Percentiles rank a stretch among this genome's conserved stretches.
Evolutionary conservation across 2,888 invertebrate species (phyloP).

Genomic region (Acronicta leporina): DNA sequence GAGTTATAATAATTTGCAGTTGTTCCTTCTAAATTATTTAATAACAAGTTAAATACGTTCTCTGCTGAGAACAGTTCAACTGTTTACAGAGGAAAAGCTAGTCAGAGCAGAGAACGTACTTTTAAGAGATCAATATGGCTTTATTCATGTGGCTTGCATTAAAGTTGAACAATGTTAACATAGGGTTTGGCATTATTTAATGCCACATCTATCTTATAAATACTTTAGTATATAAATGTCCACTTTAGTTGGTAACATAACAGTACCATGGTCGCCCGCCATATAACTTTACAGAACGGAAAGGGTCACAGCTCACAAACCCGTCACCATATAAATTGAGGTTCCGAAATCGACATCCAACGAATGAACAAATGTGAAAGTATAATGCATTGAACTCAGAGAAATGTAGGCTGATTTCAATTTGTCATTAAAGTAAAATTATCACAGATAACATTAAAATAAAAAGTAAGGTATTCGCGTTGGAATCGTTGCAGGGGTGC

Average conservation of each 20-base stretch:
- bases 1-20: slow-evolving; percentile 74
- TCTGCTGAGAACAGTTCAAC: slow-evolving; percentile 58
- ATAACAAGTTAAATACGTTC: slow-evolving; percentile 77
- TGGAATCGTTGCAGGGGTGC: slow-evolving; percentile 69
- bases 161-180: slow-evolving; percentile 71
- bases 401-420: slow-evolving; percentile 63
- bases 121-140: slow-evolving; percentile 87
- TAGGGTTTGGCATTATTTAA: slow-evolving; percentile 66
- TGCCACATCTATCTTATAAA: slow-evolving; percentile 78
- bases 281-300: slow-evolving; percentile 47
- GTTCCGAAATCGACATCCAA: slow-evolving; percentile 58
- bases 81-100: slow-evolving; percentile 17
- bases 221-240: slow-evolving; percentile 60
- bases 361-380: slow-evolving; percentile 52
- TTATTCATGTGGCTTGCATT: slow-evolving; percentile 75
- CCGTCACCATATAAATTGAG: slow-evolving; percentile 53
- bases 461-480: slow-evolving; percentile 73
- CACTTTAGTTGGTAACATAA: slow-evolving; percentile 71
- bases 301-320: slow-evolving; percentile 45
- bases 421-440: slow-evolving; percentile 82
- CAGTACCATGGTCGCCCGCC: slow-evolving; percentile 64
- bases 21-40: slow-evolving; percentile 79
- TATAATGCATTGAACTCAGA: slow-evolving; percentile 55
- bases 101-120: slow-evolving; percentile 67
- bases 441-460: slow-evolving; percentile 87